These are phyloP conservation scores for Pelobates fuscus DNA, from an alignment of 2,113 vertebrate genomes.

Conservation along the genomic window DNA sequence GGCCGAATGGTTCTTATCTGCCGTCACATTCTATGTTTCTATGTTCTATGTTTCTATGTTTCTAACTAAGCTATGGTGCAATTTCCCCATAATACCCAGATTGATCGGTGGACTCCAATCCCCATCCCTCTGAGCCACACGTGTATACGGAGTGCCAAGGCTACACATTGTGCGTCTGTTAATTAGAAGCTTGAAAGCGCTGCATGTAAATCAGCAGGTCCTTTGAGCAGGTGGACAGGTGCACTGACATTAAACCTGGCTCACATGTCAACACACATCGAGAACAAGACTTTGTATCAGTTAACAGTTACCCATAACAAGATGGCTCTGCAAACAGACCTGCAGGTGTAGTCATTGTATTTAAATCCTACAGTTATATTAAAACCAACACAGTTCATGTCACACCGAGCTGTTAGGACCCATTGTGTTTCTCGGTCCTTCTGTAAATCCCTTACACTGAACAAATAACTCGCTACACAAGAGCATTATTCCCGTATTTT, in stretches of 20 bases:
- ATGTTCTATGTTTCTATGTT: too few relatives aligned
- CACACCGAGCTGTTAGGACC: background rate
- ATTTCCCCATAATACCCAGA: too few relatives aligned
- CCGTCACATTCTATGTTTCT: too few relatives aligned
- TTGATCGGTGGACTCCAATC: too few relatives aligned
- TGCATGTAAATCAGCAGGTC: background rate
- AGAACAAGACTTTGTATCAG: slow-evolving; percentile 49
- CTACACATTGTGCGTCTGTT: background rate
- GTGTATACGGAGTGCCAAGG: too few relatives aligned
- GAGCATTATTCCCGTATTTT: background rate
- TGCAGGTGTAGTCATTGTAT: slow-evolving; percentile 66
- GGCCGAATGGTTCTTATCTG: too few relatives aligned
- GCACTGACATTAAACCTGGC: slow-evolving; percentile 22
- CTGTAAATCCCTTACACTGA: slow-evolving; percentile 19
- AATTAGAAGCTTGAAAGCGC: slow-evolving; percentile 12
- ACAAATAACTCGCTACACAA: background rate
- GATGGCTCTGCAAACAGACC: slow-evolving; percentile 55
- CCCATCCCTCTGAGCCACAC: too few relatives aligned
- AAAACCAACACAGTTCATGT: background rate
- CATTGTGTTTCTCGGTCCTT: slow-evolving; percentile 1
- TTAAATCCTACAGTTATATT: slow-evolving; percentile 20
- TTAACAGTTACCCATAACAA: slow-evolving; percentile 55
- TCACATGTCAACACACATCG: slow-evolving; percentile 47
- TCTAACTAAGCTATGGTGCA: too few relatives aligned
- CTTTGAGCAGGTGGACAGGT: slow-evolving; percentile 54